Conservation (phyloP, 2,888 invertebrate species). For the Drosophila picticornis region DNA sequence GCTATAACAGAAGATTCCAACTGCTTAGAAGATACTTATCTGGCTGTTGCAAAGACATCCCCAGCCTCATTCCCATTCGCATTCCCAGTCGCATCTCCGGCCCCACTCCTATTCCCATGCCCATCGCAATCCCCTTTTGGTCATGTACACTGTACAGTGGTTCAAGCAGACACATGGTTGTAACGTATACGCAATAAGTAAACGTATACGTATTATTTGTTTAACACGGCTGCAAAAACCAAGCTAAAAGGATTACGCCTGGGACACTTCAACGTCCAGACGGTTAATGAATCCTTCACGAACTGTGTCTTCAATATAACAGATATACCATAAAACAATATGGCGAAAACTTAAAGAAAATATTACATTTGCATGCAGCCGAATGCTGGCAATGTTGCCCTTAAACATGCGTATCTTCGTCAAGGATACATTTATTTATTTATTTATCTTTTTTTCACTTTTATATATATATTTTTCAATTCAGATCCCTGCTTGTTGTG, state of each 20-base stretch:
- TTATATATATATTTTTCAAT: background rate
- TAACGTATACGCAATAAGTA: conserved; percentile 62
- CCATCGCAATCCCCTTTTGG: background rate
- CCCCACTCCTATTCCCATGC: background rate
- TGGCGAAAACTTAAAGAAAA: background rate
- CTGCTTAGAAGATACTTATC: conserved; percentile 78
- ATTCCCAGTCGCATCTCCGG: background rate
- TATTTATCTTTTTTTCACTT: too few species aligned
- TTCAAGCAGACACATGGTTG: conserved; percentile 42
- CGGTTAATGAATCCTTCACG: conserved; percentile 6
- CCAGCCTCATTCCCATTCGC: background rate
- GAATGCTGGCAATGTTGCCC: background rate
- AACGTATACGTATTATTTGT: conserved; percentile 69
- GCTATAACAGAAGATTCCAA: conserved; percentile 73
- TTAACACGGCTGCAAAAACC: conserved; percentile 64
- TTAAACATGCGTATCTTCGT: background rate
- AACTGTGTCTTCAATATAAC: conserved; percentile 15
- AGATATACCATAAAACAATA: background rate
- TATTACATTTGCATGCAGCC: background rate
- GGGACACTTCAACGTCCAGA: background rate
- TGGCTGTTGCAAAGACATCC: conserved; percentile 14
- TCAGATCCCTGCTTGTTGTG: background rate
- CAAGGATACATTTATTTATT: background rate
- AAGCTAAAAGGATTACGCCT: conserved; percentile 46
- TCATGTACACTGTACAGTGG: conserved; percentile 8